Conservation (phyloP, 2,797 vertebrate genomes). For the Myotis findleyi region DNA sequence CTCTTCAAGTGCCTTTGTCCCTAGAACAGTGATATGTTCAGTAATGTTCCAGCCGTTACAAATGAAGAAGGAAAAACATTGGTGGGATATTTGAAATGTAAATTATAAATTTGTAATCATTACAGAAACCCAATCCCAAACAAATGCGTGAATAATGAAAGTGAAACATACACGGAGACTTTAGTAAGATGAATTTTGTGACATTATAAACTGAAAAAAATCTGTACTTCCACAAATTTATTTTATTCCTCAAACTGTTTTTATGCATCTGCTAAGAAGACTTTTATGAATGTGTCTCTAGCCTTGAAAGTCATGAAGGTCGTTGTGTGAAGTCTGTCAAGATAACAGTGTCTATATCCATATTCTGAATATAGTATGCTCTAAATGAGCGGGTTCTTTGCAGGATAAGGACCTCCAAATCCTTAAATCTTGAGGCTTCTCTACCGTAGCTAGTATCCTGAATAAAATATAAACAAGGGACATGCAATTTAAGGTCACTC, state of each 20-base stretch:
- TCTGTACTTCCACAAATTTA: not conserved
- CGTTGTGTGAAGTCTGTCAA: not conserved
- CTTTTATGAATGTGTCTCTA: not conserved
- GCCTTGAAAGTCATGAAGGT: constrained; percentile 54
- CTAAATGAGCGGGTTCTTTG: constrained; percentile 22
- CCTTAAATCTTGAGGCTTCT: constrained; percentile 17
- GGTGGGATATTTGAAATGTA: constrained; percentile 63
- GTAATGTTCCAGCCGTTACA: not conserved
- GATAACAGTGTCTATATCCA: constrained; percentile 4
- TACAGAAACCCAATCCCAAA: constrained; percentile 52
- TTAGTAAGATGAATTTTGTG: not conserved
- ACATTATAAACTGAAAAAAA: not conserved
- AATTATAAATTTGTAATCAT: constrained; percentile 58
- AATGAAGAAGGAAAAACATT: constrained; percentile 37
- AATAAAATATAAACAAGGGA: not conserved
- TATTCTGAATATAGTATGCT: not conserved
- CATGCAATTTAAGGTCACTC: not conserved
- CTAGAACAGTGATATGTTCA: not conserved
- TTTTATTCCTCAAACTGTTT: constrained; percentile 42
- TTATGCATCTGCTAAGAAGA: not conserved
- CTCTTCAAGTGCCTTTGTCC: not conserved
- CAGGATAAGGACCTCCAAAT: constrained; percentile 11
- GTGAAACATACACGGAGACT: not conserved
- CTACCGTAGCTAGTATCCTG: not conserved
- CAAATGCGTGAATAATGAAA: constrained; percentile 61